Base-by-base conservation (phyloP, 2,888 invertebrate species). In the Lingula anatina region DNA sequence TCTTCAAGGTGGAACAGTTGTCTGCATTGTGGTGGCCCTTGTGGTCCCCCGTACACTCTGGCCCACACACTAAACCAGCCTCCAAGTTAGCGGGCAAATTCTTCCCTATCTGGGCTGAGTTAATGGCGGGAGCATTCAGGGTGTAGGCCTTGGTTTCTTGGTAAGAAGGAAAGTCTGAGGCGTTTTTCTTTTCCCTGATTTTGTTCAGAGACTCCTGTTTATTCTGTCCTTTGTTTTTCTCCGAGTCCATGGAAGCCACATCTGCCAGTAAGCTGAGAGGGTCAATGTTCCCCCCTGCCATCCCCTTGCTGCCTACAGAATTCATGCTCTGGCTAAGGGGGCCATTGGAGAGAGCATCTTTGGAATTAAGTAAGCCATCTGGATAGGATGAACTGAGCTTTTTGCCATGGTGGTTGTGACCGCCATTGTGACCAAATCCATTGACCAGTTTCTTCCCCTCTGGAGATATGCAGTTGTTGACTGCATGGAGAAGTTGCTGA, bases 1-100 rank as follows among this genome's bases (percentile, higher is more conserved):
- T 89, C 1, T 90, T 79, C 12, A 90, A 78, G 0, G 90, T 90
- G 0, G 90, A 90, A 76, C 86, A 89, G 74, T 85, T 86, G 42
- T 21, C 42, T 50, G 65, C 66, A 20, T 61, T 59, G 41, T 59
- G 55, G 21, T 61, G 51, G 28, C 31, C 44, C 50, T 66, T 67
- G 20, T 61, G 58, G 41, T 59, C 56, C 15, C 52, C 55, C n/a
- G n/a, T n/a, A n/a, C n/a, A n/a, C n/a, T n/a, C n/a, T n/a, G n/a
- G n/a, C n/a, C n/a, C n/a, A n/a, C n/a, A n/a, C n/a, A n/a, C n/a
- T n/a, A n/a, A n/a, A n/a, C n/a, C n/a, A 20, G 21, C 44, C 23
- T 41, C 21, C 9, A 31, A 12, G 31, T 31, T 15, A 15, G 15
- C 15, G 15, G 9, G 9, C 9, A 31, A 31, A 15, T 12, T 31